phyloP scores from a whole-genome alignment of 2,888 invertebrate species.

The Chymomyza caudatula region DNA sequence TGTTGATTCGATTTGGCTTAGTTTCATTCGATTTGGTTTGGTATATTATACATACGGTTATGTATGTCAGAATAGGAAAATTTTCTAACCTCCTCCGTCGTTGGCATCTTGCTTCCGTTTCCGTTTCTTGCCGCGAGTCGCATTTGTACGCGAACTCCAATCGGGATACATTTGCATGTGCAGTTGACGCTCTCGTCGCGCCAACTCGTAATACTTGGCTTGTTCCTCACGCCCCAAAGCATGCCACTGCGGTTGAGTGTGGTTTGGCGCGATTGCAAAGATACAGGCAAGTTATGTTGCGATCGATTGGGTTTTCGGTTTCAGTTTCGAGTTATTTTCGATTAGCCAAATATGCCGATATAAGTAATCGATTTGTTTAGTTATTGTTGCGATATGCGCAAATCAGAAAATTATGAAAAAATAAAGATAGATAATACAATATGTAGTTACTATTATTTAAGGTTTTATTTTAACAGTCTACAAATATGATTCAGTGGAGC shows the following conservation, averaged over 20 bases:
- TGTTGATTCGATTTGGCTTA: not conserved
- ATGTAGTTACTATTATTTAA: conserved; percentile 8
- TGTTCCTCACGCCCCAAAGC: conserved; percentile 99
- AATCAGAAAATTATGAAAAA: conserved; percentile 38
- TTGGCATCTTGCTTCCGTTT: conserved; percentile 98
- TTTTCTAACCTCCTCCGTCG: conserved; percentile 90
- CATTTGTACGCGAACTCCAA: conserved; percentile 99
- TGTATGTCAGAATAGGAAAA: conserved; percentile 43
- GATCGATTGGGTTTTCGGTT: no score
- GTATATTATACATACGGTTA: conserved; percentile 22
- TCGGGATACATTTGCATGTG: conserved; percentile 99
- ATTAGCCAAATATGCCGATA: conserved; percentile 1
- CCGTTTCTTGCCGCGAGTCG: conserved; percentile 99
- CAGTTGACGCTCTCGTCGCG: conserved; percentile 97
- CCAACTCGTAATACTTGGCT: conserved; percentile 99
- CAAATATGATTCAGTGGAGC: not conserved
- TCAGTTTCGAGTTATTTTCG: conserved; percentile 5
- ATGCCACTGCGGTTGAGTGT: conserved; percentile 89
- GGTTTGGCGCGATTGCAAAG: not conserved
- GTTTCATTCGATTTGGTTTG: conserved; percentile 14
- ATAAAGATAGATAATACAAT: conserved; percentile 40
- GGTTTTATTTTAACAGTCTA: not conserved
- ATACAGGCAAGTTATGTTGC: not conserved
- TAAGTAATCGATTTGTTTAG: not conserved
- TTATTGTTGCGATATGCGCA: conserved; percentile 32